phyloP scores from a whole-genome alignment of 53 echinoderm and acorn worm genomes.

The Apostichopus leukothele region DNA sequence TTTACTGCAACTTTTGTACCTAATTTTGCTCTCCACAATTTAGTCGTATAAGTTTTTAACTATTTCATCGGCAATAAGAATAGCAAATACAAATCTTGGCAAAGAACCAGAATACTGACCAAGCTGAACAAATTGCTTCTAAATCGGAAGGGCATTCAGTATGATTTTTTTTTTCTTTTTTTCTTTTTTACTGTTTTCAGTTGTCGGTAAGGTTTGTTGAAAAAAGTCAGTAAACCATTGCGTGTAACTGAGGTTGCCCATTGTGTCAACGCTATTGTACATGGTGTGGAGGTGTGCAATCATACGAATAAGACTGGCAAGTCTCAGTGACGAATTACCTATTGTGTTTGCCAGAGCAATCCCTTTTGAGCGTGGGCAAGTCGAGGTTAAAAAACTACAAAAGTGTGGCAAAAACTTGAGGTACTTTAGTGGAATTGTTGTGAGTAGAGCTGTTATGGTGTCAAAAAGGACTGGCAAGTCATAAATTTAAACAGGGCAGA shows the following conservation, averaged over 20 bases:
- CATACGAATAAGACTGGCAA: background rate
- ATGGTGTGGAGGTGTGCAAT: slow-evolving; percentile 25
- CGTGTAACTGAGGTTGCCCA: background rate
- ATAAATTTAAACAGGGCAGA: background rate
- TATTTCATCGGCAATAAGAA: too few species aligned
- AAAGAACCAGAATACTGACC: slow-evolving; percentile 8
- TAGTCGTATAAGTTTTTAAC: too few species aligned
- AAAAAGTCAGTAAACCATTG: slow-evolving; percentile 9
- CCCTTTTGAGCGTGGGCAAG: background rate
- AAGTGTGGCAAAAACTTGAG: background rate
- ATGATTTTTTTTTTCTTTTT: background rate
- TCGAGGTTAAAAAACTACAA: background rate
- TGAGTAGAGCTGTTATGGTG: background rate
- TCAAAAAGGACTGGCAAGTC: background rate
- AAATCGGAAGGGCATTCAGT: slow-evolving; percentile 24
- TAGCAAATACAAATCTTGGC: slow-evolving; percentile 2
- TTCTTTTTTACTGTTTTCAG: background rate
- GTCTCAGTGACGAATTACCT: background rate
- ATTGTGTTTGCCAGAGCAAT: background rate
- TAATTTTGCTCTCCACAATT: too few species aligned
- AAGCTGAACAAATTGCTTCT: background rate
- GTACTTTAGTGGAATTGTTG: background rate
- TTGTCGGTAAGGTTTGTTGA: background rate
- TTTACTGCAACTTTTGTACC: too few species aligned
- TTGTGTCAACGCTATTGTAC: slow-evolving; percentile 20